Conservation (phyloP, 2,113 vertebrate species). For the Phoxinus phoxinus region DNA sequence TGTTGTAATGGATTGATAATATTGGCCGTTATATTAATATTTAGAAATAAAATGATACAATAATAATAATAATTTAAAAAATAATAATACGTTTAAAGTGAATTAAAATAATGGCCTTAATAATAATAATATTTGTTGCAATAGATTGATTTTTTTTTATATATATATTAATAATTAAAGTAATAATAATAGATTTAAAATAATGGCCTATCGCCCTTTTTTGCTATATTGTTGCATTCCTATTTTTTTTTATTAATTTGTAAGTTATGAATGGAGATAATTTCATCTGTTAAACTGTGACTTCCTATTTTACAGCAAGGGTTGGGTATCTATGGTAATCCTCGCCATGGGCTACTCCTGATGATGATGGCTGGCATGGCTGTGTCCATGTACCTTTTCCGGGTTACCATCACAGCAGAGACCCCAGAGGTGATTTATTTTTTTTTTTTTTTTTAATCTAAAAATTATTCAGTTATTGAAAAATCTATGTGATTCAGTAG, state of each 20-base stretch:
- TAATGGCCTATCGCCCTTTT: not conserved
- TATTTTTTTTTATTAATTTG: not conserved
- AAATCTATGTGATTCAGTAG: not conserved
- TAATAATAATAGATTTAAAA: too few relatives aligned
- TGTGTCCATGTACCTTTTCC: conserved; percentile 91
- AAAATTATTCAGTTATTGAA: not conserved
- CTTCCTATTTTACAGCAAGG: conserved; percentile 75
- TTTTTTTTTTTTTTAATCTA: not conserved
- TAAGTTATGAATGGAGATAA: not conserved
- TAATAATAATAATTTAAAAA: too few relatives aligned
- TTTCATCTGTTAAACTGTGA: not conserved
- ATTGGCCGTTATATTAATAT: too few relatives aligned
- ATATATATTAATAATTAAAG: too few relatives aligned
- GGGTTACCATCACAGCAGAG: conserved; percentile 85
- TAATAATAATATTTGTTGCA: too few relatives aligned
- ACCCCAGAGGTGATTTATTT: conserved; percentile 86
- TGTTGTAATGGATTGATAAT: too few relatives aligned
- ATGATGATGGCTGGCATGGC: conserved; percentile 95
- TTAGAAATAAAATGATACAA: too few relatives aligned
- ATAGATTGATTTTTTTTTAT: too few relatives aligned
- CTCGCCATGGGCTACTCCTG: conserved; percentile 88
- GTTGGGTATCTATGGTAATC: conserved; percentile 83
- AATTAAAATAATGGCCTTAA: too few relatives aligned
- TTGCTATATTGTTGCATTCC: not conserved
- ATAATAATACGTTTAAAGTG: too few relatives aligned